Evolutionary conservation across 2,113 vertebrate genomes (phyloP).

Genomic region (Rhabdomys dilectus): DNA sequence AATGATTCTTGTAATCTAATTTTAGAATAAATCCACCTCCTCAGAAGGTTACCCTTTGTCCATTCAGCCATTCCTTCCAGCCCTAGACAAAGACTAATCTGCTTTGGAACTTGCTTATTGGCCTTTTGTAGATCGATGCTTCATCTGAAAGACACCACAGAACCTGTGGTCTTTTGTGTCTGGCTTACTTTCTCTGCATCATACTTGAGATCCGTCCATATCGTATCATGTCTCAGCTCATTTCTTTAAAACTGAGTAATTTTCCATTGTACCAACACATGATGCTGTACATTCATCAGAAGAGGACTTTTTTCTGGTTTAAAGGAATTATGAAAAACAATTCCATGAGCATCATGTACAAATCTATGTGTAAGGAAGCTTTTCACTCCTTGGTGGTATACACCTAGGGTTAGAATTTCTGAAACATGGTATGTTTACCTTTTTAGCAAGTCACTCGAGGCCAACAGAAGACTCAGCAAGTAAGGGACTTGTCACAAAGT

Average conservation of each 20-base stretch:
- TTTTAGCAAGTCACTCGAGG: not conserved
- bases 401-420: not conserved
- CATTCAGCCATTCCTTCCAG: not conserved
- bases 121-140: slow-evolving; percentile 48
- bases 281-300: not conserved
- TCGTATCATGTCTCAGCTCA: not conserved
- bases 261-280: not conserved
- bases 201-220: not conserved
- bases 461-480: not conserved
- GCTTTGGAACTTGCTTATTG: slow-evolving; percentile 8
- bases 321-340: not conserved
- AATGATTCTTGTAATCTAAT: not conserved
- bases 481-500: not conserved
- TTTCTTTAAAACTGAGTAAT: not conserved
- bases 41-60: not conserved
- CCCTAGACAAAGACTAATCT: not conserved
- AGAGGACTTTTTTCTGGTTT: slow-evolving; percentile 11
- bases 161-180: not conserved
- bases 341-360: not conserved
- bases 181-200: slow-evolving; percentile 30
- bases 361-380: not conserved
- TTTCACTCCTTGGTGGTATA: slow-evolving; percentile 12
- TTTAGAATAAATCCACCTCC: not conserved
- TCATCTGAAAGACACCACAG: not conserved
- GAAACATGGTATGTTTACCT: not conserved